phyloP scores from a whole-genome alignment of 2,113 vertebrate genomes.

The Megalops atlanticus region DNA sequence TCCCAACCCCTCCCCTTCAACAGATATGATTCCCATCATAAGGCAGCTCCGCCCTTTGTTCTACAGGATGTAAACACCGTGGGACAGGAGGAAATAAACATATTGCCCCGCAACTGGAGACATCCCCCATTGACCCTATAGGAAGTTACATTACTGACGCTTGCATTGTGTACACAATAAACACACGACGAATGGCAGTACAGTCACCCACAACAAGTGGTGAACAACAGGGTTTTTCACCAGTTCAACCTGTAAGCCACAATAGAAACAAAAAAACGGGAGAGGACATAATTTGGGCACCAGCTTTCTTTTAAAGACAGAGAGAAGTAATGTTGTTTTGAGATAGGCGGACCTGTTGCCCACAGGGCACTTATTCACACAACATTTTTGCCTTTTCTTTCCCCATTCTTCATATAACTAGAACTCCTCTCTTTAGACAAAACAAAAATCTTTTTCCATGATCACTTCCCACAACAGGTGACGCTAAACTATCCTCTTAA shows the following conservation, averaged over 20 bases:
- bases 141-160: neutral
- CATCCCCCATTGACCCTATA: neutral
- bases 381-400: neutral
- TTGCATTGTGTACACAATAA: neutral
- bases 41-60: neutral
- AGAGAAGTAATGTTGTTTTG: neutral
- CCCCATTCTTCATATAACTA: neutral
- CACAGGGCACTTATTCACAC: neutral
- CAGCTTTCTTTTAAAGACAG: neutral
- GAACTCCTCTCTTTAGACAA: neutral
- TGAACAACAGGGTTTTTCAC: neutral
- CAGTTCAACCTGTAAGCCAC: neutral
- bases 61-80: slow-evolving; percentile 15
- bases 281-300: neutral
- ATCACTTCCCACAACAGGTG: neutral
- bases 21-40: neutral
- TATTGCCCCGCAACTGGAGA: slow-evolving; percentile 15
- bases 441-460: neutral
- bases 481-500: no score
- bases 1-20: neutral
- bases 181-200: neutral
- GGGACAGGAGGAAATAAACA: slow-evolving; percentile 16
- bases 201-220: neutral
- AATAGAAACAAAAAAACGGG: neutral
- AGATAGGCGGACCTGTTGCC: neutral